phyloP scores from a whole-genome alignment of 2,888 invertebrate species.

The Corythucha ciliata region DNA sequence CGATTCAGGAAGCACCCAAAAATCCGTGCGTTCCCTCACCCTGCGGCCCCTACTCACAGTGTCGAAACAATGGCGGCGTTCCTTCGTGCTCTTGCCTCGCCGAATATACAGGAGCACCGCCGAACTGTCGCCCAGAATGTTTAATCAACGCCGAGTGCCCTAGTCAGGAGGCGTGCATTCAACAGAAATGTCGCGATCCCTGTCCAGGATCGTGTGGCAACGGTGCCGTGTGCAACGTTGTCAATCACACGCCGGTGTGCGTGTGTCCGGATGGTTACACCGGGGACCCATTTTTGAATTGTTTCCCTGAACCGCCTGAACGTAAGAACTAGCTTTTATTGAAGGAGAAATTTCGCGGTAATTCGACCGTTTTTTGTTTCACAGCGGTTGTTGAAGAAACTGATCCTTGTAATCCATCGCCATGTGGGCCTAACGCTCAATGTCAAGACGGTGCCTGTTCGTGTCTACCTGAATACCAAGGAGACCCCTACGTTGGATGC shows the following conservation, averaged over 20 bases:
- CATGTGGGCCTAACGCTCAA: slow-evolving; percentile 60
- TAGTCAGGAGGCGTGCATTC: slow-evolving; percentile 59
- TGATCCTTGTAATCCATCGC: slow-evolving; percentile 55
- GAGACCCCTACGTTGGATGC: slow-evolving; percentile 48
- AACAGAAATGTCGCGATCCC: slow-evolving; percentile 68
- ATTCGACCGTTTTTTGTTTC: background rate
- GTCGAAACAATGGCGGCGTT: slow-evolving; percentile 64
- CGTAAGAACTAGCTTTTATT: slow-evolving; percentile 44
- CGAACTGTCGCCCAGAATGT: slow-evolving; percentile 73
- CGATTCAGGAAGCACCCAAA: slow-evolving; percentile 21
- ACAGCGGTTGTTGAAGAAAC: slow-evolving; percentile 33
- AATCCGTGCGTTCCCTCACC: slow-evolving; percentile 79
- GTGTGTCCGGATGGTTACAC: slow-evolving; percentile 47
- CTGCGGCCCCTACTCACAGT: slow-evolving; percentile 74
- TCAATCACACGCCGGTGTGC: slow-evolving; percentile 51
- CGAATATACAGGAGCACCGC: slow-evolving; percentile 75
- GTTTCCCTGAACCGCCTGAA: slow-evolving; percentile 43
- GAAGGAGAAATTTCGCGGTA: background rate
- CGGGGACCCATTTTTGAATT: slow-evolving; percentile 51
- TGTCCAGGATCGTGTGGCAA: slow-evolving; percentile 66
- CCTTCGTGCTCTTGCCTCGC: slow-evolving; percentile 71
- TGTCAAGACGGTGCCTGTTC: slow-evolving; percentile 43
- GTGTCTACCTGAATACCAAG: slow-evolving; percentile 36
- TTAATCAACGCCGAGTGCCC: slow-evolving; percentile 76
- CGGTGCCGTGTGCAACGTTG: slow-evolving; percentile 59